Conservation (phyloP, 2,888 invertebrate species). For the Eledone cirrhosa region DNA sequence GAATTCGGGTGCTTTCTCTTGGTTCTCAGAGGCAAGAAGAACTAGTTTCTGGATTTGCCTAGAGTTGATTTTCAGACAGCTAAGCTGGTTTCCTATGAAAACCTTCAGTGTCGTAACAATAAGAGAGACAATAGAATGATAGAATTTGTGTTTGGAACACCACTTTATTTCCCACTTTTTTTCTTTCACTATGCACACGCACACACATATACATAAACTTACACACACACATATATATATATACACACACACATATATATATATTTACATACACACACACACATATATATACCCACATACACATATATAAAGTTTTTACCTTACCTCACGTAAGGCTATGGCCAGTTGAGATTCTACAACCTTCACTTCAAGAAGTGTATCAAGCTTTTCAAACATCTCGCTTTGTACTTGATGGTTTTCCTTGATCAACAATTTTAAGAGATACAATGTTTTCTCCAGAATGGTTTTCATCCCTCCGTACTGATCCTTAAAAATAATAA, state of each 20-base stretch:
- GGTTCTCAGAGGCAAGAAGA: conserved; percentile 57
- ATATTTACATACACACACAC: too few species aligned
- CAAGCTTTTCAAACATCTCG: conserved; percentile 61
- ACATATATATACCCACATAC: too few species aligned
- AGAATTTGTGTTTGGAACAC: neutral
- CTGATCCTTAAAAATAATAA: conserved; percentile 50
- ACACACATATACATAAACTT: too few species aligned
- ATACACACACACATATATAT: too few species aligned
- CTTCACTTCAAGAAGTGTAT: conserved; percentile 59
- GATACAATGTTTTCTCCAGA: conserved; percentile 59
- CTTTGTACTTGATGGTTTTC: conserved; percentile 64
- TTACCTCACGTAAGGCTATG: conserved; percentile 62
- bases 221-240: too few species aligned
- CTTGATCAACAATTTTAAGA: conserved; percentile 57
- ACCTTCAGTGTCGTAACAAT: conserved; percentile 45
- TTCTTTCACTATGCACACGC: too few species aligned
- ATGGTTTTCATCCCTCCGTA: conserved; percentile 61
- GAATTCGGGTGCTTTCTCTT: conserved; percentile 62
- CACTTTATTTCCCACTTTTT: too few species aligned
- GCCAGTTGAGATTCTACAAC: conserved; percentile 63
- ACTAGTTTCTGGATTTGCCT: conserved; percentile 63
- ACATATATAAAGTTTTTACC: neutral
- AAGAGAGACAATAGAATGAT: conserved; percentile 7
- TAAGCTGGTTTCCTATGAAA: conserved; percentile 63
- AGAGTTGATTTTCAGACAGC: conserved; percentile 62